Evolutionary conservation across 2,888 invertebrate species (phyloP), one percentile per base, ranked within the genome.

Genomic region (Sylvicola cinctus): DNA sequence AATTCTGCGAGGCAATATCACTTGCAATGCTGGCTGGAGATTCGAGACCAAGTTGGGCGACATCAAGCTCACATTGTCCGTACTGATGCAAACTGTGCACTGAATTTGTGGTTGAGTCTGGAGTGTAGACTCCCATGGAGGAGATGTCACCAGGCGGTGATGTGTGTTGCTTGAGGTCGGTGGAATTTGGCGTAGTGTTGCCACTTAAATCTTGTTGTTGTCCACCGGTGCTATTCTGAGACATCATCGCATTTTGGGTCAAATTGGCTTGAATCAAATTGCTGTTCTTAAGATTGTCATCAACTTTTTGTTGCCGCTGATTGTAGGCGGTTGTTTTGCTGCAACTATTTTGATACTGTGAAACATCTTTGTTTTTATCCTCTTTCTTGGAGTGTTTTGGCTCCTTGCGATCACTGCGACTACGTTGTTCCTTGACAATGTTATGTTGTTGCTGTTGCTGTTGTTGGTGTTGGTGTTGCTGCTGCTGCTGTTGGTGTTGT

Each of bases 1-100:
- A 66, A 48, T 68, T 72, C 44, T 81, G 81, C 1, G 74, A 74
- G 7, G 78, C 75, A 57, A 87, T 68, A 52, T 88, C 85, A 31
- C 78, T 81, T 2, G 83, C 76, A 43, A 88, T 84, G 28, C 84
- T 83, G 0, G 83, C 76, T 0, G 90, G 87, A 0, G 88, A 87
- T 51, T 88, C 88, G 41, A 90, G 59, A 1, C 81, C 84, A 37
- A 87, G 55, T 49, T 83, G 81, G 37, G 74, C 72, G 2, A 84
- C 83, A 51, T 84, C 87, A 39, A 87, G 55, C 44, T 87, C 84
- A 45, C 81, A 81, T 36, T 79, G 76, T 1, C 69, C 67, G 46
- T 81, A 81, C 44, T 73, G 71, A 49, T 74, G 71, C 44, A 87
- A 66, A 34, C 81, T 75, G 41, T 80, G 79, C 7, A 83, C 79